These are phyloP conservation scores for Actias luna DNA, from an alignment of 2,888 invertebrate genomes.

Conservation along the genomic window DNA sequence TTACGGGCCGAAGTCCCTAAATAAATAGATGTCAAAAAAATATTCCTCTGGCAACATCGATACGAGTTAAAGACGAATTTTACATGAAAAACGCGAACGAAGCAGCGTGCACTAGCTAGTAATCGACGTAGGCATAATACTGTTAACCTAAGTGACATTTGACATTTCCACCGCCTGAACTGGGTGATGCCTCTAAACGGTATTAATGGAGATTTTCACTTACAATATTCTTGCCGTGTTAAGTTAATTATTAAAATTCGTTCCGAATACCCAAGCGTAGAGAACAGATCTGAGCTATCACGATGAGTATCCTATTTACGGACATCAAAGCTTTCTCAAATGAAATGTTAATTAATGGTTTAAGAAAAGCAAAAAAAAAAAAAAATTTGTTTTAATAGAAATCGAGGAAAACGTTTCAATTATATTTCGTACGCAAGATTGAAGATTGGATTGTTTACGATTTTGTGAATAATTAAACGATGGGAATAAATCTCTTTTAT, in stretches of 20 bases:
- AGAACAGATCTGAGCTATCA: constrained; percentile 7
- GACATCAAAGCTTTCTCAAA: constrained; percentile 18
- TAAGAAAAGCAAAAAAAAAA: no score
- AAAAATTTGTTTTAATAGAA: not conserved
- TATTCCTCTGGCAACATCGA: no score
- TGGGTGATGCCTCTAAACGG: not conserved
- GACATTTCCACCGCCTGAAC: not conserved
- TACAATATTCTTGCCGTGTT: not conserved
- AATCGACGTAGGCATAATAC: not conserved
- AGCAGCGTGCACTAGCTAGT: no score
- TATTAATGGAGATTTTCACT: not conserved
- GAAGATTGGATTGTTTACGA: not conserved
- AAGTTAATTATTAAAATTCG: constrained; percentile 18
- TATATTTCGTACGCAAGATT: not conserved
- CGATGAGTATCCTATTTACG: constrained; percentile 11
- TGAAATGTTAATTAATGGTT: constrained; percentile 7
- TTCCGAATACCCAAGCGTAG: constrained; percentile 15
- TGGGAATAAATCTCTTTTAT: not conserved
- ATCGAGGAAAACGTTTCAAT: not conserved
- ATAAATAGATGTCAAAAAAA: no score
- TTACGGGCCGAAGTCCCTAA: no score
- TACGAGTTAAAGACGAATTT: no score
- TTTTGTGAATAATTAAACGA: not conserved
- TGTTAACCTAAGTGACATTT: not conserved
- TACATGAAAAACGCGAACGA: no score